Percentiles rank a stretch among this genome's conserved stretches.
Conservation (phyloP, 2,888 invertebrate genomes). For the Ochropacha duplaris region DNA sequence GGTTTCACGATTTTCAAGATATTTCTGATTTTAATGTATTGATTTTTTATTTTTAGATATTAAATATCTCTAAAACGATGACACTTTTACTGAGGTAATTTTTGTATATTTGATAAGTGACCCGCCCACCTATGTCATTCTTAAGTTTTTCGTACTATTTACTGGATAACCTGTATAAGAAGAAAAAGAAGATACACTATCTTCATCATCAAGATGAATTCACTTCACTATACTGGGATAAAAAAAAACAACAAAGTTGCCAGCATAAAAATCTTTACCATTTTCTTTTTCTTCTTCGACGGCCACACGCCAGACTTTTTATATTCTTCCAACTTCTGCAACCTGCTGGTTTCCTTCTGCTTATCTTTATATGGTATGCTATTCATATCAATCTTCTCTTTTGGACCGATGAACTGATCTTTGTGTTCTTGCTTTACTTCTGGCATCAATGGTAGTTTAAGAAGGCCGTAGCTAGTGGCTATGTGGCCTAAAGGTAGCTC, state of each 20-base stretch:
- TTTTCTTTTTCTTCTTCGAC: conserved; percentile 82
- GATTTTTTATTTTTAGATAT: no score
- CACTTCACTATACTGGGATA: background rate
- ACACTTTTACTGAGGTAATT: no score
- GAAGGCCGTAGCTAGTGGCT: conserved; percentile 94
- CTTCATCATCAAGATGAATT: background rate
- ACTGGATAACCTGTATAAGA: no score
- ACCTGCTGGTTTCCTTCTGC: conserved; percentile 88
- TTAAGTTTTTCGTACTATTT: no score
- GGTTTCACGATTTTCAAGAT: no score
- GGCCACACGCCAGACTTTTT: conserved; percentile 91
- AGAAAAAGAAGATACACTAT: no score
- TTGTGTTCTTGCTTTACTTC: conserved; percentile 89
- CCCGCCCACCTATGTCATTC: no score
- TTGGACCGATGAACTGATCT: conserved; percentile 74
- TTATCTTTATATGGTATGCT: conserved; percentile 90
- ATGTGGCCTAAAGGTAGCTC: conserved; percentile 91
- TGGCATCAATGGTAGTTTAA: conserved; percentile 97
- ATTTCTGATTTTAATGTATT: no score
- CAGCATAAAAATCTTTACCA: conserved; percentile 41
- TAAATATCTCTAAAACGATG: no score
- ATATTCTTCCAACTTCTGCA: conserved; percentile 87
- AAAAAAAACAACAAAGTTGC: background rate
- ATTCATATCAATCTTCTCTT: conserved; percentile 86
- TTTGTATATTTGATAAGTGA: no score